Conservation (phyloP, 2,113 vertebrate genomes). For the Corydoras maculifer region DNA sequence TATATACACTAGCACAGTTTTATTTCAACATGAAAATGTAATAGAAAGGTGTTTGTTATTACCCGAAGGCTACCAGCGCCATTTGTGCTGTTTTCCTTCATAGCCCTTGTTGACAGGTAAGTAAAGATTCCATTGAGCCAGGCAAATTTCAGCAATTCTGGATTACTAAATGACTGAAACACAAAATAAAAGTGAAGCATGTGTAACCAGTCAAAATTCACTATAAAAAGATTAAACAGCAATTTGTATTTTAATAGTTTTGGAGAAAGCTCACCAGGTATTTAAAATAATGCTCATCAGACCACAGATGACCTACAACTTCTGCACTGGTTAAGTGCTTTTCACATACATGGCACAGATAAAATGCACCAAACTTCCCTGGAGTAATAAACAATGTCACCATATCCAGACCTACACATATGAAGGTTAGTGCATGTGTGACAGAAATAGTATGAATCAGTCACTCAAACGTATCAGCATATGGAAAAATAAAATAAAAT, state of each 20-base stretch:
- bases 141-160: slow-evolving; percentile 22
- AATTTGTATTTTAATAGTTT: background rate
- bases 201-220: background rate
- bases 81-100: background rate
- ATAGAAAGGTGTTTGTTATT: background rate
- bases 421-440: background rate
- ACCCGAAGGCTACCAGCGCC: slow-evolving; percentile 16
- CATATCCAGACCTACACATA: slow-evolving; percentile 21
- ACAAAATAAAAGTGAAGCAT: background rate
- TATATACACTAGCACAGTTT: too few relatives aligned
- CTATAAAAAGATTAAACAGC: background rate
- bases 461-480: background rate
- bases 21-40: too few relatives aligned
- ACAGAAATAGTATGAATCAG: background rate
- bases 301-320: slow-evolving; percentile 10
- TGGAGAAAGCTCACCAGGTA: slow-evolving; percentile 11
- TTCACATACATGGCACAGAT: slow-evolving; percentile 30
- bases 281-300: slow-evolving; percentile 19
- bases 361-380: slow-evolving; percentile 16
- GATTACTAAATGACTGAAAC: slow-evolving; percentile 24
- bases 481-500: background rate
- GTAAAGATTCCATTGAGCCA: slow-evolving; percentile 7
- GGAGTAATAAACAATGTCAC: slow-evolving; percentile 21
- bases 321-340: background rate
- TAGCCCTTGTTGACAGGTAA: slow-evolving; percentile 7